Evolutionary conservation across 2,113 vertebrate species (phyloP).

Genomic region (Paracanthobrama guichenoti): DNA sequence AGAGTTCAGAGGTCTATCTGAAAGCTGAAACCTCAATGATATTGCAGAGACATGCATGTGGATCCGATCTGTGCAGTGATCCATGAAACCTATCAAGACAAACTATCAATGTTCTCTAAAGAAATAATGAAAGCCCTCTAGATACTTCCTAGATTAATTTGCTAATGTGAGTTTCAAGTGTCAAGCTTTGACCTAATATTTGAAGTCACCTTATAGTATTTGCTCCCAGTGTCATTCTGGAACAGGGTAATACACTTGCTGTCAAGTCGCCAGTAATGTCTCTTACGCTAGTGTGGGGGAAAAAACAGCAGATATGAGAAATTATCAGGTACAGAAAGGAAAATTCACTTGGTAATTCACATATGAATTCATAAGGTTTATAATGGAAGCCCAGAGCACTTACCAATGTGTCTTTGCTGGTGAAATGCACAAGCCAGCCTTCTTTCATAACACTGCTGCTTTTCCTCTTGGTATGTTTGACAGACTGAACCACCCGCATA

Average conservation of each 20-base stretch:
- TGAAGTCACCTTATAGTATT: conserved; percentile 92
- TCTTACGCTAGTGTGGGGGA: conserved; percentile 82
- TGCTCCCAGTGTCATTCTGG: conserved; percentile 94
- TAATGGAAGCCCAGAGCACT: conserved; percentile 8
- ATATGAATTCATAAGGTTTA: neutral
- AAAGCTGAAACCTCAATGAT: conserved; percentile 24
- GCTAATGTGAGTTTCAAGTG: neutral
- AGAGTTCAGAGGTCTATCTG: conserved; percentile 8
- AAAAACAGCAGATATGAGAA: conserved; percentile 51
- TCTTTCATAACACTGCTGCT: conserved; percentile 93
- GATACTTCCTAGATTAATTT: neutral
- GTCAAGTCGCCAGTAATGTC: conserved; percentile 96
- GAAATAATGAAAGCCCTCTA: neutral
- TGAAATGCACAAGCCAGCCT: conserved; percentile 98
- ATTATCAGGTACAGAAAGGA: neutral
- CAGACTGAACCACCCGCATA: conserved; percentile 94
- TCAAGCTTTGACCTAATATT: neutral
- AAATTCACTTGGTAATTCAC: conserved; percentile 5
- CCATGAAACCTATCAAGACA: conserved; percentile 11
- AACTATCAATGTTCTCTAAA: conserved; percentile 13
- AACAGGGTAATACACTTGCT: conserved; percentile 97
- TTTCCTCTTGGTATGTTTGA: conserved; percentile 95
- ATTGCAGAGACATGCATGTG: conserved; percentile 1
- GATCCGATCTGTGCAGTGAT: conserved; percentile 17
- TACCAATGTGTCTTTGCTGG: conserved; percentile 93